Base-by-base conservation (phyloP, 2,888 invertebrate genomes). In the Euzophera pinguis region DNA sequence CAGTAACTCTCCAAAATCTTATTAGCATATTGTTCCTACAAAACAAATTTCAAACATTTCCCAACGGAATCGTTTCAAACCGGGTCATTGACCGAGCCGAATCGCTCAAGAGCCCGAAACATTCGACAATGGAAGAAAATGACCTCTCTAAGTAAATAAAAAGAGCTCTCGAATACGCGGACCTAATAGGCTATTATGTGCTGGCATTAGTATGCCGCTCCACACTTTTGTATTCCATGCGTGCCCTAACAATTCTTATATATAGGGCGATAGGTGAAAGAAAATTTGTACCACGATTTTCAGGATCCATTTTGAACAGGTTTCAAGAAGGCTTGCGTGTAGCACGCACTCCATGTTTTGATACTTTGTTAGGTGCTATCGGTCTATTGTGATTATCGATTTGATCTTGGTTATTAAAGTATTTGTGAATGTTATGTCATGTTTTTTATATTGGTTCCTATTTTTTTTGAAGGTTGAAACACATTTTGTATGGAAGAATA, bases 141-240 rank as follows among this genome's bases (percentile, higher is more conserved):
- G 49, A 50, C 39, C 49, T 39, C 39, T 49, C 39, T 43, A 35
- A 43, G 51, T 51, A 43, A 51, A 51, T 51, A 51, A 51, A 51
- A 50, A 39, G 27, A 37, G 12, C 37, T 43, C 51, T 43, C 43
- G 17, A 37, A 37, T 27, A 43, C 51, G 17, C 51, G 13, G 43
- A 43, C 42, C 51, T 51, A 51, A 51, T 51, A 43, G 51, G 43
- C 51, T 43, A 43, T 51, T 51, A 51, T 51, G 43, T 51, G 37
- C 35, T 14, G 10, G 43, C 43, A 51, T 51, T 51, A 51, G 51
- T 51, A 51, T 51, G 35, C 51, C 12, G 35, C 43, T 37, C 35
- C 32, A 16, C 32, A 29, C 37, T 43, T 39, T 51, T 51, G 51
- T 51, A 43, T 37, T 42, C 42, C 35, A 27, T 43, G 17, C 35